Conservation (phyloP, 2,113 vertebrate species). For the Heliornis fulica region DNA sequence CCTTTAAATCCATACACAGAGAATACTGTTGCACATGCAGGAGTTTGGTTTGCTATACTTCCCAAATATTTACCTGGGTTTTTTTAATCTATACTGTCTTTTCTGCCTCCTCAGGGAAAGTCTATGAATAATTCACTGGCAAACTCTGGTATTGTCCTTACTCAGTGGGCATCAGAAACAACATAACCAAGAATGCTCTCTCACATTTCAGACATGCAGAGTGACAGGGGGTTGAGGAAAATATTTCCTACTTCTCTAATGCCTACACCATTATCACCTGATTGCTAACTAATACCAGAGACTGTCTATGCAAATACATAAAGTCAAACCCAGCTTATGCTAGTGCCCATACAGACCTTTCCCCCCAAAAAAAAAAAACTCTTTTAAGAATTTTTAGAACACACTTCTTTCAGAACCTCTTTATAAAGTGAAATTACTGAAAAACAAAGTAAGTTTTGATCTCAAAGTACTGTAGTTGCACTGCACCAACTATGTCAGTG, state of each 20-base stretch:
- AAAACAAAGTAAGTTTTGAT: background rate
- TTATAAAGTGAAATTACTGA: background rate
- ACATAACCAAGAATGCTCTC: background rate
- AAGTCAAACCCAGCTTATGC: background rate
- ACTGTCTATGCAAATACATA: background rate
- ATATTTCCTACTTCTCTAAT: background rate
- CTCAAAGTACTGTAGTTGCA: background rate
- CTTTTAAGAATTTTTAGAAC: background rate
- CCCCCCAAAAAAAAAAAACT: background rate
- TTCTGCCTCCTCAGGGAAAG: background rate
- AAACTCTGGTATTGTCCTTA: background rate
- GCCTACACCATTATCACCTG: background rate
- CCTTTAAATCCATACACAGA: background rate
- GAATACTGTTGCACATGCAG: fast-evolving
- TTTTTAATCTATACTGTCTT: background rate
- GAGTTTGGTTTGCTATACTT: background rate
- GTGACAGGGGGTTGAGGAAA: background rate
- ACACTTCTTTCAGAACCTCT: background rate
- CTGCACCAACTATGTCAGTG: background rate
- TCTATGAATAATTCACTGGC: background rate
- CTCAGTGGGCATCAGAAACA: background rate
- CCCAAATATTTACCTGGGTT: background rate
- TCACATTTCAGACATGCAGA: background rate
- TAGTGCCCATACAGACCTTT: background rate
- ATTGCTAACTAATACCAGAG: background rate